Base-by-base conservation (phyloP, 2,113 vertebrate genomes). In the Perccottus glenii region DNA sequence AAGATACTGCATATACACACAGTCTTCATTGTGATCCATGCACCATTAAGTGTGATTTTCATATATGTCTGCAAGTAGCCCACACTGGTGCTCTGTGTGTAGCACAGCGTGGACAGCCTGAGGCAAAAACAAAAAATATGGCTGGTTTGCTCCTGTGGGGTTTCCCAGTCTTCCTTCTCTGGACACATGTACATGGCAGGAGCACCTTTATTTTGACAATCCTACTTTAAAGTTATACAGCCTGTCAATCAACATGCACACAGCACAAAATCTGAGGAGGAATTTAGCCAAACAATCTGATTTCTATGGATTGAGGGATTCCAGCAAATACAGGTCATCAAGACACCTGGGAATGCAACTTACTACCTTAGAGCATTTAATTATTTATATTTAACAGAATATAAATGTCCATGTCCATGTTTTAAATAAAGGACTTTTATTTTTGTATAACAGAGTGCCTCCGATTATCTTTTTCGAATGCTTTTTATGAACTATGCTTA, bases 191-290 rank as follows among this genome's bases (percentile, higher is more conserved):
- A 66, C 70, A 67, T 38, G 53, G 52, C 62, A 40, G 60, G 63
- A 40, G 53, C 14, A 57, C 57, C 71, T 67, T 70, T 12, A 60
- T 55, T 72, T 71, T 82, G 78, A 82, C 71, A 82, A 75, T 55
- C 56, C 57, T 40, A 60, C 40, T 12, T 52, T 64, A 79, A 77
- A 71, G 71, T 77, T 63, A 53, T 46, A 57, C 43, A 10, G 44
- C 10, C 58, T 73, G 80, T 72, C 74, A 81, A 59, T 80, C 73
- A 70, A 48, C 57, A 12, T 60, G 49, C 49, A 69, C 14, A 51
- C 11, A 38, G 9, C 50, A 57, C 14, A n/a, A 16, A 6, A 55
- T 68, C 64, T 15, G 53, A 70, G 46, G 65, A 64, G 38, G 6
- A 9, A 2, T 16, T 14, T 40, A 40, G 36, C 14, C 61, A 70